Conservation (phyloP, 2,113 vertebrate genomes). For the Silurus glanis region DNA sequence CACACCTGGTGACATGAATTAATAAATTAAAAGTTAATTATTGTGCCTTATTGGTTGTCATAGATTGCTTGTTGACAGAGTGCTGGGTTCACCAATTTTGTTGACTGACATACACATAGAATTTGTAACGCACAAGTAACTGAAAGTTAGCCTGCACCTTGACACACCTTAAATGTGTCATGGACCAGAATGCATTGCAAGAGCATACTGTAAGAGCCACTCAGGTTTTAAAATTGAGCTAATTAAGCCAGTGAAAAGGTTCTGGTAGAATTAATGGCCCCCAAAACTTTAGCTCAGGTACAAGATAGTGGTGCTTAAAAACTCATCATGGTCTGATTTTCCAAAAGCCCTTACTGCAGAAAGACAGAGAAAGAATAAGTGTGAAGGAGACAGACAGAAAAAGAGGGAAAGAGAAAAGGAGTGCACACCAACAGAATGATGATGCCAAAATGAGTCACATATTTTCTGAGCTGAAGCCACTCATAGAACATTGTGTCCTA, state of each 20-base stretch:
- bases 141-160: too few relatives aligned
- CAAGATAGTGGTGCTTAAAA: background rate
- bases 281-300: slow-evolving; percentile 22
- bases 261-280: slow-evolving; percentile 26
- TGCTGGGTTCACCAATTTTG: too few relatives aligned
- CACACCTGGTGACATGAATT: too few relatives aligned
- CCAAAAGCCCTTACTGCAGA: slow-evolving; percentile 20
- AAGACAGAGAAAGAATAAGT: slow-evolving; percentile 9
- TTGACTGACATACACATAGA: too few relatives aligned
- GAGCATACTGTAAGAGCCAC: slow-evolving; percentile 24
- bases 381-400: background rate
- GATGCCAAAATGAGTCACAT: slow-evolving; percentile 38
- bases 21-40: too few relatives aligned
- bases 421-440: slow-evolving; percentile 10
- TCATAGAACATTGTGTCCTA: slow-evolving; percentile 38
- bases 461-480: slow-evolving; percentile 21
- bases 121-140: too few relatives aligned
- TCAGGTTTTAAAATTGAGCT: slow-evolving; percentile 41
- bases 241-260: slow-evolving; percentile 38
- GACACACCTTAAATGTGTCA: background rate
- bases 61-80: too few relatives aligned
- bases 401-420: background rate
- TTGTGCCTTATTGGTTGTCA: too few relatives aligned
- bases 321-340: slow-evolving; percentile 28
- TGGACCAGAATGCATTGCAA: slow-evolving; percentile 34